Base-by-base conservation (phyloP, 2,113 vertebrate genomes). In the Lota lota region DNA sequence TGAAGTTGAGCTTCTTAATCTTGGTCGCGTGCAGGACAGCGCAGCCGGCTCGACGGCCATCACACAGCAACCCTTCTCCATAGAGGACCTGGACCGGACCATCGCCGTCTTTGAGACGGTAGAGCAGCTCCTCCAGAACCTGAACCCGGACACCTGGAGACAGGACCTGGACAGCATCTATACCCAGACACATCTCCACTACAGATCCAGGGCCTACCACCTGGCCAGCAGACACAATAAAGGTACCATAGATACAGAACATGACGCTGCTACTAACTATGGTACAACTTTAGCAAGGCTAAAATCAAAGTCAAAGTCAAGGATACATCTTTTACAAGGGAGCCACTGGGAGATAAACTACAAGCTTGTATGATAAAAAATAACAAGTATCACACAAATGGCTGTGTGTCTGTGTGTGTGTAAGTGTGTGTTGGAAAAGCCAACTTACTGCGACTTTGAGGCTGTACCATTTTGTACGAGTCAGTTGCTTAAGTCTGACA, bases 91-190 rank as follows among this genome's bases (percentile, higher is more conserved):
- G 88, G 96, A 98, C 88, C 89, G 91, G 83, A 93, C 94, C 61
- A 86, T 99, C n/a, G 92, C 97, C 12, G 88, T 90, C 0, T 97
- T 98, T 64, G 93, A 96, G 75, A 98, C 96, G 0, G 93, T 99
- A 69, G 97, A 98, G 73, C 94, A 98, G 65, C 88, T 99, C 14
- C 89, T 98, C 21, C 93, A 85, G 76, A 90, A 95, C 76, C 92
- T 98, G 57, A 95, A 94, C 74, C 97, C 97, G 0, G 90, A 94
- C 1, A 94, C 95, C 1, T 99, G 97, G 97, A 94, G 90, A 81
- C 93, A 97, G 65, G 97, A 99, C 75, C 92, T 99, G 0, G 93
- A 96, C 71, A 94, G 89, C 80, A 89, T 99, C 57, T 96, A 95
- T 82, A 90, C 92, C 28, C 93, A 95, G 20, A 94, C 90, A 1